Percentiles rank a stretch among this genome's conserved stretches.
phyloP scores from a whole-genome alignment of 2,797 vertebrate species.

The Hippopotamyrus pictus region DNA sequence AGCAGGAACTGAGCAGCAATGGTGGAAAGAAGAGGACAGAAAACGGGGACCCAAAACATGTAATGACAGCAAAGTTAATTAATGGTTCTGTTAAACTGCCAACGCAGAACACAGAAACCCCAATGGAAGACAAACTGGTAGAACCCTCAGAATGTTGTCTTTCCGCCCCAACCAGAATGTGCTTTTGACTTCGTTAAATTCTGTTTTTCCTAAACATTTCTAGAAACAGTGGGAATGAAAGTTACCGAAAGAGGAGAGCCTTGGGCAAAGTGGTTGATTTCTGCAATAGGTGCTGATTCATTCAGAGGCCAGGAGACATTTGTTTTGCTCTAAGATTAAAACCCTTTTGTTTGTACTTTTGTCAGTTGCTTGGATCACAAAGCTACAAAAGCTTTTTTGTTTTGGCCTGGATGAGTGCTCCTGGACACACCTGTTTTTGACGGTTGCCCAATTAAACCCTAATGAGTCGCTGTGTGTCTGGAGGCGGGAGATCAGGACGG shows the following conservation, averaged over 20 bases:
- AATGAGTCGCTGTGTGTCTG: slow-evolving; percentile 15
- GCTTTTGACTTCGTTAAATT: background rate
- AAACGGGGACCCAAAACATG: background rate
- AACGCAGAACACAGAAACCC: background rate
- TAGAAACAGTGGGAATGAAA: background rate
- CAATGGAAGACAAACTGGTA: background rate
- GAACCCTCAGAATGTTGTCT: background rate
- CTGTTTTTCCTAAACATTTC: background rate
- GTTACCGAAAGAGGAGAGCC: background rate
- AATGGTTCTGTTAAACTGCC: background rate
- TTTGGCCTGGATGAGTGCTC: background rate
- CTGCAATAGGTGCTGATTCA: background rate
- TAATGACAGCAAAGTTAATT: background rate
- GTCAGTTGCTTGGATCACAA: background rate
- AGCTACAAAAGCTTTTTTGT: background rate
- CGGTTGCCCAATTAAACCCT: slow-evolving; percentile 11
- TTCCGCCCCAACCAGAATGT: background rate
- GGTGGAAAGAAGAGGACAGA: background rate
- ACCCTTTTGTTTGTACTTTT: background rate
- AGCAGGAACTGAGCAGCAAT: background rate
- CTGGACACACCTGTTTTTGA: slow-evolving; percentile 9
- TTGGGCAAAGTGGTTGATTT: background rate
- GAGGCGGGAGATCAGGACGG: background rate
- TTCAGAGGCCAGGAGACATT: background rate
- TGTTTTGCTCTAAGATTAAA: background rate